Percentiles rank a stretch among this genome's conserved stretches.
Conservation (phyloP, 2,888 invertebrate species). For the Diarsia rubi region DNA sequence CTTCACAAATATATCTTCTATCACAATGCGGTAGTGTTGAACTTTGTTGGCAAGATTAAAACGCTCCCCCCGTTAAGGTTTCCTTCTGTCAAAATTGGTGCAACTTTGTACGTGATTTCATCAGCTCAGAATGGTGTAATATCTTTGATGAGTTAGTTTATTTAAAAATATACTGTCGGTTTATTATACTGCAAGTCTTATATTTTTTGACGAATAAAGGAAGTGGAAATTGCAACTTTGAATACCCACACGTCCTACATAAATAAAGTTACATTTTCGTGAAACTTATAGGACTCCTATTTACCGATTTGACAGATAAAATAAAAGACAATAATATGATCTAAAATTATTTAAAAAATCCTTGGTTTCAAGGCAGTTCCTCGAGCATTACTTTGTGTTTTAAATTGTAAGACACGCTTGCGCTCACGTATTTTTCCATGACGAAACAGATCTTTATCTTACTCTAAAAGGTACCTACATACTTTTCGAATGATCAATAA, state of each 20-base stretch:
- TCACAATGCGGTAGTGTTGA: slow-evolving; percentile 63
- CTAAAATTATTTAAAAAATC: slow-evolving; percentile 30
- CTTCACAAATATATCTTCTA: slow-evolving; percentile 68
- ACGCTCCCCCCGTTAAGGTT: slow-evolving; percentile 47
- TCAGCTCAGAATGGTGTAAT: slow-evolving; percentile 40
- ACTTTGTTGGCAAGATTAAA: slow-evolving; percentile 66
- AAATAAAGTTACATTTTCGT: neutral
- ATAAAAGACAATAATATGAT: slow-evolving; percentile 10
- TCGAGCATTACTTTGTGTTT: slow-evolving; percentile 35
- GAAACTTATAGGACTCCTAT: neutral
- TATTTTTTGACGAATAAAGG: slow-evolving; percentile 35
- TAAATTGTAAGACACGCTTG: slow-evolving; percentile 27
- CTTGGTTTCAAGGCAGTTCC: slow-evolving; percentile 56
- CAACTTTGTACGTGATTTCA: slow-evolving; percentile 65
- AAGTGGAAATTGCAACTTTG: slow-evolving; percentile 43
- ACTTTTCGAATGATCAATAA: slow-evolving; percentile 15
- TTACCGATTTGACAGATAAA: slow-evolving; percentile 15
- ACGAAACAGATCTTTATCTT: slow-evolving; percentile 52
- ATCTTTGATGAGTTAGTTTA: slow-evolving; percentile 50
- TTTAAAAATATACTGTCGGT: slow-evolving; percentile 33
- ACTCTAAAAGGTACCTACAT: neutral
- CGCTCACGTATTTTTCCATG: slow-evolving; percentile 45
- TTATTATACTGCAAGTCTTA: slow-evolving; percentile 25
- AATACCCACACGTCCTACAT: neutral
- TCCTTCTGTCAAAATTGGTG: slow-evolving; percentile 60